Percentiles rank a stretch among this genome's conserved stretches.
phyloP scores from a whole-genome alignment of 1,140 invertebrate species.

The Latrodectus geometricus region DNA sequence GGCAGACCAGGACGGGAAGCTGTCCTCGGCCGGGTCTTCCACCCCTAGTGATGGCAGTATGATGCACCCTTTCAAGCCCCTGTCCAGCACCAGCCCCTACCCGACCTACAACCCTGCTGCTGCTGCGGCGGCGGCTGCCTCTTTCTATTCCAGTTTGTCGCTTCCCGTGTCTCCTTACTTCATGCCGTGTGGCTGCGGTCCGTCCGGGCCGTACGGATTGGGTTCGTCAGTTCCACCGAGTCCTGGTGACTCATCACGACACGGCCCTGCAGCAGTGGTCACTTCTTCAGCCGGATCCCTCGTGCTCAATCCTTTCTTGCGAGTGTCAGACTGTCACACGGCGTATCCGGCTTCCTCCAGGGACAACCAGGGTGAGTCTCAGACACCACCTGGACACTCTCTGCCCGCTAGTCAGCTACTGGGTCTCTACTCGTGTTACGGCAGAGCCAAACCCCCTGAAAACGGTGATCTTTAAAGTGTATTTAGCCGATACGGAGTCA shows the following conservation, averaged over 20 bases:
- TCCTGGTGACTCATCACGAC: conserved; percentile 16
- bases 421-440: conserved; percentile 46
- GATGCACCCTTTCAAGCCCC: conserved; percentile 42
- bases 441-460: conserved; percentile 42
- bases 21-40: conserved; percentile 31
- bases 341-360: conserved; percentile 37
- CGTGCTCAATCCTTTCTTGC: conserved; percentile 59
- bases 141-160: conserved; percentile 45
- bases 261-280: conserved; percentile 29
- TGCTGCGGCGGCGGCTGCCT: conserved; percentile 45
- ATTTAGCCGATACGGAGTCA: background rate
- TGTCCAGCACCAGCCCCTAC: conserved; percentile 25
- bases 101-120: conserved; percentile 37
- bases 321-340: conserved; percentile 52
- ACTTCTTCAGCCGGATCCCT: conserved; percentile 45
- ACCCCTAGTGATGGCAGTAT: conserved; percentile 17
- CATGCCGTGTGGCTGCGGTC: conserved; percentile 62
- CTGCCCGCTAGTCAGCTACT: conserved; percentile 52
- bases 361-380: conserved; percentile 28
- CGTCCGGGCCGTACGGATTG: conserved; percentile 52
- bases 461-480: conserved; percentile 45
- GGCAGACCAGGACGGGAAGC: conserved; percentile 11
- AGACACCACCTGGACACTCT: conserved; percentile 38
- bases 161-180: conserved; percentile 55
- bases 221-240: conserved; percentile 17